Percentiles rank a stretch among this genome's conserved stretches.
These are phyloP conservation scores for Limonius californicus DNA, from an alignment of 1,140 invertebrate genomes.

Conservation along the genomic window DNA sequence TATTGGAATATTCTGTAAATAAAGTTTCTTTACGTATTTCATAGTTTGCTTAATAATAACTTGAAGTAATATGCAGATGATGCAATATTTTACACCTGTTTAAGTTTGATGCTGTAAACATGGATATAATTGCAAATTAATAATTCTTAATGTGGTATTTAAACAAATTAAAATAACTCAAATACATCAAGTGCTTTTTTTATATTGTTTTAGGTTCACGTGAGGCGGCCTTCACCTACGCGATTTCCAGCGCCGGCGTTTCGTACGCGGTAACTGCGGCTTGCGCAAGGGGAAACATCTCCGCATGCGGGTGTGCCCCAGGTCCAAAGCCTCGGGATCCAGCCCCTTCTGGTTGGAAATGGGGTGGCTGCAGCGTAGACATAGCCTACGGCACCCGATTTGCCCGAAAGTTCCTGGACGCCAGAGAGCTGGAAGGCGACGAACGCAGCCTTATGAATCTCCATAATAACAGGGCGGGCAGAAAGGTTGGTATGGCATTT, in stretches of 20 bases:
- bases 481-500: slow-evolving; percentile 64
- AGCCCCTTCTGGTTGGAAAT: slow-evolving; percentile 62
- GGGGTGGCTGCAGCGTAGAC: slow-evolving; percentile 85
- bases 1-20: too few species aligned
- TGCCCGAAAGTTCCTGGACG: slow-evolving; percentile 78
- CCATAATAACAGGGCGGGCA: slow-evolving; percentile 92
- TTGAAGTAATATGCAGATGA: too few species aligned
- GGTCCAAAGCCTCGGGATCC: slow-evolving; percentile 38
- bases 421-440: slow-evolving; percentile 77
- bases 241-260: slow-evolving; percentile 85
- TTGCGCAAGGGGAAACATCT: slow-evolving; percentile 84
- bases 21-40: too few species aligned
- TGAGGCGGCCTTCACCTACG: slow-evolving; percentile 90
- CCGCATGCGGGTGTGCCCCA: slow-evolving; percentile 80
- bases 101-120: too few species aligned
- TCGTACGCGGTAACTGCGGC: slow-evolving; percentile 86
- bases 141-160: too few species aligned
- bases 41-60: too few species aligned
- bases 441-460: slow-evolving; percentile 91
- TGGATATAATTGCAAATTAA: too few species aligned
- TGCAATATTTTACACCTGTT: too few species aligned
- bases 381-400: slow-evolving; percentile 74
- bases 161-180: too few species aligned
- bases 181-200: too few species aligned
- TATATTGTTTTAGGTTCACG: slow-evolving; percentile 70